phyloP scores from a whole-genome alignment of 2,888 invertebrate genomes.

The Hirtodrosophila duncani region DNA sequence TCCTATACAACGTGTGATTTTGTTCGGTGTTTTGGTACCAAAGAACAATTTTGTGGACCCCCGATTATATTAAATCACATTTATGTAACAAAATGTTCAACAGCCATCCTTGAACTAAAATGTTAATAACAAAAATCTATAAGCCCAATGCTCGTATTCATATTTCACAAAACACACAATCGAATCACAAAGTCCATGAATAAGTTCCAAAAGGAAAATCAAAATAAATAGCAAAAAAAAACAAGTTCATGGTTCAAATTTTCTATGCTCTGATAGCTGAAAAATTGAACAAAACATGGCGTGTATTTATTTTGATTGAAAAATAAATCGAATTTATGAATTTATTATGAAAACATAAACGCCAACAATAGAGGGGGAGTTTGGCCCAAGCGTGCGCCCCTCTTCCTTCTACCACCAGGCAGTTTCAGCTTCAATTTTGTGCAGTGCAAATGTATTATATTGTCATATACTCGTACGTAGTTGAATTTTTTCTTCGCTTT shows the following conservation, averaged over 20 bases:
- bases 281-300: constrained; percentile 11
- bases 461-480: constrained; percentile 10
- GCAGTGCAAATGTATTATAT: constrained; percentile 37
- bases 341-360: constrained; percentile 70
- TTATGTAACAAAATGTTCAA: no score
- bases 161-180: no score
- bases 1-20: no score
- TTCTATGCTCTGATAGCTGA: background rate
- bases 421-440: constrained; percentile 22
- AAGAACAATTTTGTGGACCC: no score
- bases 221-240: no score
- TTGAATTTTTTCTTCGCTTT: constrained; percentile 21
- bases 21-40: no score
- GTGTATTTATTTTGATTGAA: constrained; percentile 75
- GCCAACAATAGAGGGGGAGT: constrained; percentile 16
- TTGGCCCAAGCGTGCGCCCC: background rate
- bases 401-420: constrained; percentile 3
- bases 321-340: constrained; percentile 76
- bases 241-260: constrained; percentile 23
- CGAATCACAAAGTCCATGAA: no score
- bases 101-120: no score
- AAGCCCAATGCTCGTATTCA: no score
- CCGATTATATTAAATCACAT: no score
- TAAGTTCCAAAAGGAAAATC: no score
- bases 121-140: no score